These are phyloP conservation scores for Anisognathus igniventris DNA, from an alignment of 2,797 vertebrate genomes.

Conservation along the genomic window DNA sequence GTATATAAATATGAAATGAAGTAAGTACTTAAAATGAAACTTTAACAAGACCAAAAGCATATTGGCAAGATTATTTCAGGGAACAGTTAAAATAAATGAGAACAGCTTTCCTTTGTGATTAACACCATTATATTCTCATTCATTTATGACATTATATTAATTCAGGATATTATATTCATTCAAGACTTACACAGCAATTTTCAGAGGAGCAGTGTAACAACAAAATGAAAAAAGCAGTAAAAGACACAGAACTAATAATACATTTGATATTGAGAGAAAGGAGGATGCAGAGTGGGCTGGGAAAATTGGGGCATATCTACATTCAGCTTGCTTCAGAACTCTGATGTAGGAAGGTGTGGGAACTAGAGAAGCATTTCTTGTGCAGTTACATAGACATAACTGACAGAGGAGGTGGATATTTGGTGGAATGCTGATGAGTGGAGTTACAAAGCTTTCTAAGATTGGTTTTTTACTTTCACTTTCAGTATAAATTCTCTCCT, in stretches of 20 bases:
- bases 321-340: neutral
- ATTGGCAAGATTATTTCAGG: constrained; percentile 14
- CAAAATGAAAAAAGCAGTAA: neutral
- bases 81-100: constrained; percentile 11
- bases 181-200: neutral
- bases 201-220: neutral
- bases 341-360: neutral
- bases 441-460: neutral
- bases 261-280: neutral
- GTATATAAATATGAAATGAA: neutral
- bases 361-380: neutral
- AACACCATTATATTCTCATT: constrained; percentile 25
- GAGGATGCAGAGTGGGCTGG: neutral
- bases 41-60: neutral
- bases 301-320: neutral
- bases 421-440: neutral
- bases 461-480: neutral
- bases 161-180: neutral
- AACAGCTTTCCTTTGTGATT: constrained; percentile 34
- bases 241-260: neutral
- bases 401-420: neutral
- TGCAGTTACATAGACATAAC: neutral
- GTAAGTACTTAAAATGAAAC: neutral
- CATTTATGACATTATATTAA: neutral
- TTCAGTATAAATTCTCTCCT: neutral